phyloP scores from a whole-genome alignment of 2,113 vertebrate genomes.

The Uria aalge region DNA sequence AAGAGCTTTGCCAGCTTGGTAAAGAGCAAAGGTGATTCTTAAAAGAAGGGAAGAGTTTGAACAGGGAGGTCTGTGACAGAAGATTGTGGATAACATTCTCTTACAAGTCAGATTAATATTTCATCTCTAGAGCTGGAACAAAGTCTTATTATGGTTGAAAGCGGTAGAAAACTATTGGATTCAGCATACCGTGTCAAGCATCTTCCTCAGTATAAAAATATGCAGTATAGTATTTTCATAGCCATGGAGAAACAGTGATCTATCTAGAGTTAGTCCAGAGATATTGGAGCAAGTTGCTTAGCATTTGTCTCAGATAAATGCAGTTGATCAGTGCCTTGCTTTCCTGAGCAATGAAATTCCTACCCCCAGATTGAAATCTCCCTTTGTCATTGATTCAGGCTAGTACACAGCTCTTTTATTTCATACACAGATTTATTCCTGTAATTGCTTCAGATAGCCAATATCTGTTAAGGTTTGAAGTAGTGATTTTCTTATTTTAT shows the following conservation, averaged over 20 bases:
- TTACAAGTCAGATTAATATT: neutral
- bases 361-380: neutral
- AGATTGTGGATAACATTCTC: neutral
- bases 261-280: neutral
- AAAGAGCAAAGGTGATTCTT: neutral
- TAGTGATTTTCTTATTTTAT: neutral
- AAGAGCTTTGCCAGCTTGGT: neutral
- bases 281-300: neutral
- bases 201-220: neutral
- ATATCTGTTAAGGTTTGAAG: neutral
- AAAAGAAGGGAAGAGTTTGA: neutral
- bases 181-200: neutral
- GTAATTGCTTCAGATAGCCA: neutral
- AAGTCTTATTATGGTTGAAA: neutral
- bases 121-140: neutral
- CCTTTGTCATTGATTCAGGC: neutral
- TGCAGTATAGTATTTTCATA: neutral
- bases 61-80: neutral
- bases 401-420: neutral
- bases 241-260: neutral
- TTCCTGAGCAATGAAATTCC: neutral
- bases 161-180: neutral
- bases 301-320: neutral
- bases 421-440: neutral
- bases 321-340: neutral